A percentile compares a stretch with the other conserved stretches of the same genome.
Evolutionary conservation across 2,888 invertebrate species (phyloP).

Genomic region (Endomychus coccineus): DNA sequence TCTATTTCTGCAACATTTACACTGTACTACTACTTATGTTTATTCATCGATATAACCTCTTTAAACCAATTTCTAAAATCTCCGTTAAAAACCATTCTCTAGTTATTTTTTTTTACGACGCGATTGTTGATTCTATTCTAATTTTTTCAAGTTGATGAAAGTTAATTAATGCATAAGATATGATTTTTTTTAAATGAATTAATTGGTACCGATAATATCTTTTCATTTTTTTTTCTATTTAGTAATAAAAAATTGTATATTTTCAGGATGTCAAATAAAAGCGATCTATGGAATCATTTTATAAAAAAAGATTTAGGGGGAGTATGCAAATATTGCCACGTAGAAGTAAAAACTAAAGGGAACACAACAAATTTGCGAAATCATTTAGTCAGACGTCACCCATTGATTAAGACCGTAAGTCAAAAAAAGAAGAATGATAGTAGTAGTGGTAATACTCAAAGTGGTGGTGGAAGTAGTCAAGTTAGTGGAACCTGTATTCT

Average conservation of each 20-base stretch:
- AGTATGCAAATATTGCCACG: slow-evolving; percentile 6
- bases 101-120: too few relatives aligned
- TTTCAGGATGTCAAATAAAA: slow-evolving; percentile 3
- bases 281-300: slow-evolving; percentile 5
- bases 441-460: slow-evolving; percentile 4
- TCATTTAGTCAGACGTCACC: slow-evolving; percentile 5
- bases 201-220: too few relatives aligned
- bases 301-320: slow-evolving; percentile 6
- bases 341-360: slow-evolving; percentile 6
- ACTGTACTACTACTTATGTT: too few relatives aligned
- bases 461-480: slow-evolving; percentile 3
- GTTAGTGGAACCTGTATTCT: slow-evolving; percentile 8
- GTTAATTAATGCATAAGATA: too few relatives aligned
- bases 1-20: too few relatives aligned
- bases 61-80: too few relatives aligned
- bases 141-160: too few relatives aligned
- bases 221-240: too few relatives aligned
- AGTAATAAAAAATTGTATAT: slow-evolving; percentile 1
- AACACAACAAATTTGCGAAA: slow-evolving; percentile 7
- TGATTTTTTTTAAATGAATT: too few relatives aligned
- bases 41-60: too few relatives aligned
- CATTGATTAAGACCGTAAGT: slow-evolving; percentile 1
- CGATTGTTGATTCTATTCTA: too few relatives aligned
- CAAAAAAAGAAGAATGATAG: slow-evolving; percentile 1
- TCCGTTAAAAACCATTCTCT: too few relatives aligned